Conservation (phyloP, 2,797 vertebrate species). For the Urocyon cinereoargenteus region DNA sequence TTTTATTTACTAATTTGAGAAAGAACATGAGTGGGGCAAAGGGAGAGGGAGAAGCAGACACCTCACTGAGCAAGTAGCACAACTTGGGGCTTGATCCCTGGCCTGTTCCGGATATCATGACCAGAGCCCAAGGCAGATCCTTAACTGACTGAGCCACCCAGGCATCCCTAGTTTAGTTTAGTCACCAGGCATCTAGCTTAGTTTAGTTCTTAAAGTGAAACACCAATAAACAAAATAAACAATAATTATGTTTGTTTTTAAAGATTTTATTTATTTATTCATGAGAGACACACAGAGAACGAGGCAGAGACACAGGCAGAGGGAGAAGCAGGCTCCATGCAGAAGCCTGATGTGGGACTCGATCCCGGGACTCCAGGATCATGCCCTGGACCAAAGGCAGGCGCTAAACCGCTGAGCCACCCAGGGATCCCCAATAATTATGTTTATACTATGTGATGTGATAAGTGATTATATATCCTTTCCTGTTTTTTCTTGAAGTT, state of each 20-base stretch:
- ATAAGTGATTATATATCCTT: not conserved
- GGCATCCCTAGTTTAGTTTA: not conserved
- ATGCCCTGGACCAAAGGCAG: too few species aligned
- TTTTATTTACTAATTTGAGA: not conserved
- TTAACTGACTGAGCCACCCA: not conserved
- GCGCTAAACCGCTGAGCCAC: too few species aligned
- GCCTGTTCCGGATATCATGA: not conserved
- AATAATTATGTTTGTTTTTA: constrained; percentile 18
- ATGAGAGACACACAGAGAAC: too few species aligned
- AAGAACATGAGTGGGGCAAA: not conserved
- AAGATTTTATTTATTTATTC: too few species aligned
- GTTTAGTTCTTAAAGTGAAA: not conserved
- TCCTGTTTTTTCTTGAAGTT: not conserved
- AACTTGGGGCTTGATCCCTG: not conserved
- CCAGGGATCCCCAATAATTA: too few species aligned
- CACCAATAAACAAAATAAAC: constrained; percentile 28
- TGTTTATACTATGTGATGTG: not conserved
- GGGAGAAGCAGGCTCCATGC: too few species aligned
- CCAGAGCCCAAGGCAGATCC: not conserved
- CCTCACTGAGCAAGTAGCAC: not conserved
- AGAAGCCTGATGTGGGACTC: too few species aligned
- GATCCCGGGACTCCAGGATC: too few species aligned
- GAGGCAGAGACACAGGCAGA: too few species aligned
- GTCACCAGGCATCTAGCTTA: too few species aligned
- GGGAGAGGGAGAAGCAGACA: not conserved